Evolutionary conservation across 2,113 vertebrate genomes (phyloP), one percentile per base, ranked within the genome.

Genomic region (Eulacestoma nigropectus): DNA sequence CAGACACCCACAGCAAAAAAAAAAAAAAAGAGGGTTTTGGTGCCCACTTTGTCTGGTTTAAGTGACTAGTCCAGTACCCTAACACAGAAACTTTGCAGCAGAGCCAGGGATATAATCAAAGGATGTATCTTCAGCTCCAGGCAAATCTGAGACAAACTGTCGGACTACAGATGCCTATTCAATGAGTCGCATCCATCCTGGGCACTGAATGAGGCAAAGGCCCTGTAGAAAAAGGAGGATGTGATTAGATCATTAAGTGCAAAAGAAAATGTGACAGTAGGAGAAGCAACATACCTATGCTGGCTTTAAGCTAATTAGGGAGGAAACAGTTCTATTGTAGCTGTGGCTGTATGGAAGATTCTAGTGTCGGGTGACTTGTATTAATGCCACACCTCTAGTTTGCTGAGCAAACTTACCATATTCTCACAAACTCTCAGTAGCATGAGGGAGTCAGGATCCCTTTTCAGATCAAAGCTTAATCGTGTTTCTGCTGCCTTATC

Each of bases 161-260:
- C 25, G 39, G 83, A 56, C 91, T 90, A 52, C 89, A 90, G 86
- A 87, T 89, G 79, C 86, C 89, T 92, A 67, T 90, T 95, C 94
- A 90, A 70, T 90, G 91, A 96, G 60, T 86, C 17, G 55, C 86
- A 88, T 93, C 89, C 89, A 93, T 93, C 83, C 86, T 89, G 59
- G 68, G 52, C 80, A 55, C 72, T 59, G 83, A 95, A 67, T 74
- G 86, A 95, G 83, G 90, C 83, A 95, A 84, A 96, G 68, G 47
- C 76, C 89, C 94, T 81, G 80, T 84, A 92, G 90, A 86, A 86
- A 93, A 79, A 74, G 41, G 59, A 68, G 79, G 44, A 93, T 93
- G 89, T 92, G 89, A 92, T 93, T 88, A 90, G 90, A 81, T 87
- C 93, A 78, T 84, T 86, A 95, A 93, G 60, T 78, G 80, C 47